These are phyloP conservation scores for Lithophane semibrunnea DNA, from an alignment of 2,888 invertebrate species.

Conservation along the genomic window DNA sequence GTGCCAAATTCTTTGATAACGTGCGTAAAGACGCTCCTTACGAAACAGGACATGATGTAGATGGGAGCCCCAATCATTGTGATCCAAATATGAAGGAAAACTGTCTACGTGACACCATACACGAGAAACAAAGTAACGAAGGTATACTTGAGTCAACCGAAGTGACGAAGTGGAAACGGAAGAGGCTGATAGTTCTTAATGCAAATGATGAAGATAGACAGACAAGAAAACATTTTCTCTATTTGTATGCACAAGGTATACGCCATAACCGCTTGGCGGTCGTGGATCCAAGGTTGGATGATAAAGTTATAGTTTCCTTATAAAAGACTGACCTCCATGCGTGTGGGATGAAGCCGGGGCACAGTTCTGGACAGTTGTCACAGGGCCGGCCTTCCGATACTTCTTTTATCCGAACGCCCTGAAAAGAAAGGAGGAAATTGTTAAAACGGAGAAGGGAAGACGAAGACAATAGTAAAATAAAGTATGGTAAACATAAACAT, in stretches of 20 bases:
- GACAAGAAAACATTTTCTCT: conserved; percentile 57
- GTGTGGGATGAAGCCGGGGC: conserved; percentile 96
- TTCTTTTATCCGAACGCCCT: conserved; percentile 97
- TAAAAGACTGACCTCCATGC: conserved; percentile 95
- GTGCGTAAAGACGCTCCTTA: conserved; percentile 21
- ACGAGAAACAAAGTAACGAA: conserved; percentile 44
- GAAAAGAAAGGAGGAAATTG: conserved; percentile 76
- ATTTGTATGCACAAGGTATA: conserved; percentile 62
- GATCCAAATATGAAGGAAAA: conserved; percentile 38
- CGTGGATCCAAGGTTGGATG: conserved; percentile 52
- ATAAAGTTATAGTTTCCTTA: conserved; percentile 57
- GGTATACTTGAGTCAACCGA: conserved; percentile 17
- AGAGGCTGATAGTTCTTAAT: conserved; percentile 46
- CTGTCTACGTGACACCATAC: conserved; percentile 19
- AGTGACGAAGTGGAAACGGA: conserved; percentile 18
- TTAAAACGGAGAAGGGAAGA: not conserved
- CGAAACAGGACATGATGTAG: conserved; percentile 15
- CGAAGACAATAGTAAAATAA: not conserved
- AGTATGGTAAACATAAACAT: not conserved
- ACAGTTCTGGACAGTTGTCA: conserved; percentile 94
- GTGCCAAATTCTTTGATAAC: conserved; percentile 43
- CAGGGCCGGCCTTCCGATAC: conserved; percentile 96
- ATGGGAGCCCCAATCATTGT: conserved; percentile 41
- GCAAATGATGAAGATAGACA: conserved; percentile 48
- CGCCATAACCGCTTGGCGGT: conserved; percentile 34